Evolutionary conservation across 2,797 vertebrate genomes (phyloP).

Genomic region (Hafferia zeledoni): DNA sequence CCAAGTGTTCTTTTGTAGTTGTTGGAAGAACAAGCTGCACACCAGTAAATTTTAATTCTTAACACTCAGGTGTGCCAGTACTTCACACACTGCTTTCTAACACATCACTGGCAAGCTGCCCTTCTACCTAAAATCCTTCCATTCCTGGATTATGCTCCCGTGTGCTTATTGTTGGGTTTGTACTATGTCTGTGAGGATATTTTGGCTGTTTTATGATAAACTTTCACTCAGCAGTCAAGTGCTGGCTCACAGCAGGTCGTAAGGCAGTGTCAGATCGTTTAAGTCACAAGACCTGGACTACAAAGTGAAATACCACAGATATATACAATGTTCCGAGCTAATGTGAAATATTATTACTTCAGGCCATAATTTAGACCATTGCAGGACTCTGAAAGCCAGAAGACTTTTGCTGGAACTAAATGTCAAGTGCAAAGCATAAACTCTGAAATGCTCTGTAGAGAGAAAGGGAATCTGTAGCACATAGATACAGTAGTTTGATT

Average conservation of each 20-base stretch:
- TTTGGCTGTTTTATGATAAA: conserved; percentile 62
- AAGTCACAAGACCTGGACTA: conserved; percentile 70
- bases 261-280: conserved; percentile 76
- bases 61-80: background rate
- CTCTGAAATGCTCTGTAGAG: background rate
- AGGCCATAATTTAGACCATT: conserved; percentile 64
- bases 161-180: conserved; percentile 12
- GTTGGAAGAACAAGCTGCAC: background rate
- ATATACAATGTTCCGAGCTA: conserved; percentile 73
- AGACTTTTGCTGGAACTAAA: background rate
- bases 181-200: background rate
- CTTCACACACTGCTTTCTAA: background rate
- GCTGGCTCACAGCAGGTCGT: conserved; percentile 78
- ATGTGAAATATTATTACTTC: conserved; percentile 80
- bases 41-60: background rate
- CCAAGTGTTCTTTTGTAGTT: background rate
- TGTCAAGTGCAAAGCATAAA: background rate
- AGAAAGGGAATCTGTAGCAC: background rate
- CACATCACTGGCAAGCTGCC: background rate
- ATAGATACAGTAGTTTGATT: background rate
- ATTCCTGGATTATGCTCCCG: background rate
- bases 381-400: conserved; percentile 5
- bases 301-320: conserved; percentile 83
- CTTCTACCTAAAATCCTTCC: background rate
- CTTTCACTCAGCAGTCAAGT: conserved; percentile 64